These are phyloP conservation scores for Pseudococcus viburni DNA, from an alignment of 2,888 invertebrate genomes.

Conservation along the genomic window DNA sequence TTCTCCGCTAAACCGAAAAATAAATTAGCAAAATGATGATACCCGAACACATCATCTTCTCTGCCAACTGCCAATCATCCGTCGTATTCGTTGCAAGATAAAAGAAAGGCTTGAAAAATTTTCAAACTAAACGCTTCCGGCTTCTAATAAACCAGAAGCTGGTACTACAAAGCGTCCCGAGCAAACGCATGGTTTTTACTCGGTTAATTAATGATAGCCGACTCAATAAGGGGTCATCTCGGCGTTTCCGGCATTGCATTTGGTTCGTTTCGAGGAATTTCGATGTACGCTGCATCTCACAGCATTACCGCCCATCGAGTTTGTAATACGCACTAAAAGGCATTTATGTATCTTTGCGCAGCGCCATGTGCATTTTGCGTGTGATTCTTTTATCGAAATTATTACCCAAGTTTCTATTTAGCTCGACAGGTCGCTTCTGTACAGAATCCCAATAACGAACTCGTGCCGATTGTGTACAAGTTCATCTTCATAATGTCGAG, in stretches of 20 bases:
- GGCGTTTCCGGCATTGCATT: conserved; percentile 9
- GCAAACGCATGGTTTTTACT: background rate
- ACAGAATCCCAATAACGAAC: background rate
- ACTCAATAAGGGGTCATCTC: conserved; percentile 31
- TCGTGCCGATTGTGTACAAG: background rate
- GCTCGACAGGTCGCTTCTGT: conserved; percentile 7
- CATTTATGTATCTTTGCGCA: conserved; percentile 25
- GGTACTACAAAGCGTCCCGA: background rate
- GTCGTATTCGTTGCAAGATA: background rate
- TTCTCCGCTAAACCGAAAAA: background rate
- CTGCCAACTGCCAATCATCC: conserved; percentile 17
- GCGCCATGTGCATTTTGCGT: background rate
- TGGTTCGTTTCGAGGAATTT: background rate
- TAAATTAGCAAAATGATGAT: background rate
- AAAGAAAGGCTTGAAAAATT: background rate
- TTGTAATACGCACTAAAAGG: background rate
- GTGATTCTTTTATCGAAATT: conserved; percentile 4
- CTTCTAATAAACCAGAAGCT: conserved; percentile 11
- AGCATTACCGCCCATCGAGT: background rate
- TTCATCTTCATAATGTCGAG: background rate
- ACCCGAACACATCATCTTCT: background rate
- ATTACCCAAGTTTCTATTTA: background rate
- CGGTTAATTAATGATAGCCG: conserved; percentile 31
- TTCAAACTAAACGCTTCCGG: conserved; percentile 17
- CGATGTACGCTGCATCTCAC: background rate